A percentile compares a stretch with the other conserved stretches of the same genome.
Conservation (phyloP, 2,113 vertebrate species). For the Hirundichthys speculiger region DNA sequence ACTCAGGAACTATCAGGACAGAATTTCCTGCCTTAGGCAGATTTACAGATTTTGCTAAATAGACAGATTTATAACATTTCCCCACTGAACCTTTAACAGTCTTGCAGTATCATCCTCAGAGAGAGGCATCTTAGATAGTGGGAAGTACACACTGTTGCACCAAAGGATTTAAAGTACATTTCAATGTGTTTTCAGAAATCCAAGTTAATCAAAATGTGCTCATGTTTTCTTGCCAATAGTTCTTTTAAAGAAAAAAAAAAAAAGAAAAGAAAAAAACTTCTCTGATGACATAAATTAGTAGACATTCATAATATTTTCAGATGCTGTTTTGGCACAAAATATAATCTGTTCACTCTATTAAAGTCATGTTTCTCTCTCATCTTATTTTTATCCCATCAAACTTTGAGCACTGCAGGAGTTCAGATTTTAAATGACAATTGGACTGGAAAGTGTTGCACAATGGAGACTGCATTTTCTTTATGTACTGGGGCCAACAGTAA, state of each 20-base stretch:
- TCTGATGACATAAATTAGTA: conserved; percentile 27
- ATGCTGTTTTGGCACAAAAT: conserved; percentile 10
- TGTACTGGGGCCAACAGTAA: conserved; percentile 26
- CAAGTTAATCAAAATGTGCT: conserved; percentile 9
- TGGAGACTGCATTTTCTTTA: conserved; percentile 19
- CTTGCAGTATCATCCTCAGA: conserved; percentile 36
- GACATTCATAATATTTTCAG: conserved; percentile 1
- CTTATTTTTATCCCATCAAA: conserved; percentile 14
- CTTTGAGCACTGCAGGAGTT: background rate
- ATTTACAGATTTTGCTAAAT: conserved; percentile 54
- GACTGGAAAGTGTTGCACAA: background rate
- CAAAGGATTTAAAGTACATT: conserved; percentile 28
- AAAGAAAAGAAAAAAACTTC: no score
- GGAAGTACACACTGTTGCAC: conserved; percentile 36
- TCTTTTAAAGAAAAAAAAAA: no score
- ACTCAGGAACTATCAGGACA: conserved; percentile 22
- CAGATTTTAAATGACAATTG: conserved; percentile 1
- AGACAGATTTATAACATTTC: conserved; percentile 55
- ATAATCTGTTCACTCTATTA: conserved; percentile 13
- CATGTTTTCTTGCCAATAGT: conserved; percentile 20
- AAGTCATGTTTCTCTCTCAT: conserved; percentile 18
- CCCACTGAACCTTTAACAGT: conserved; percentile 39
- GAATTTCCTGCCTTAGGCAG: conserved; percentile 33
- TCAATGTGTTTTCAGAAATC: conserved; percentile 42
- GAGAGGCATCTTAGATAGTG: conserved; percentile 28